Base-by-base conservation (phyloP, 2,888 invertebrate genomes). In the Arrhopalites spinosus region DNA sequence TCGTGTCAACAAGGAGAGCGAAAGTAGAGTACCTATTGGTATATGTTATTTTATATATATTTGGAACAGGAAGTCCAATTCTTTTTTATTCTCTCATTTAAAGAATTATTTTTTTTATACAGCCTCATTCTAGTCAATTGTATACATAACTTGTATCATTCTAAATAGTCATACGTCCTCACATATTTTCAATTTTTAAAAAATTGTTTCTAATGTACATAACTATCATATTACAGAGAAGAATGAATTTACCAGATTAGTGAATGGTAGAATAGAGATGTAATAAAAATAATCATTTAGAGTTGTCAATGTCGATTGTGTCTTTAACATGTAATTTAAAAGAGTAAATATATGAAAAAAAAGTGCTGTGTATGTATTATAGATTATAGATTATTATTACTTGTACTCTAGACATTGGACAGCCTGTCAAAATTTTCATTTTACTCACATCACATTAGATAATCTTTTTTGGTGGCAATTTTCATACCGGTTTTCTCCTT, bases 41-140 rank as follows among this genome's bases (percentile, higher is more conserved):
- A 20, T n/a, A 11, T 64, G 36, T 64, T 30, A 29, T 36, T n/a
- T 59, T 8, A 56, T 7, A 25, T 25, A 15, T 66, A 66, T 66
- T 45, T 66, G 45, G 66, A 25, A 66, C 66, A 66, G 66, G 66
- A 66, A 66, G 66, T 66, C 45, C n/a, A n/a, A 36, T 66, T 66
- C 36, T 66, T 36, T 23, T 43, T 27, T 27, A 5, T 25, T 25
- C 50, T 3, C 50, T 3, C 50, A 5, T 50, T 50, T 36, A 50
- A n/a, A 50, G 15, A 5, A n/a, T 50, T 50, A 50, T 50, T n/a
- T 13, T 59, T 25, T 59, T 59, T 59, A 53, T 53, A 59, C 25
- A 23, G 23, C 13, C 11, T 59, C 27, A 20, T 36, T 36, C 36
- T 36, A 7, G 36, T 36, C 36, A 36, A 36, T 36, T 36, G 36